Percentiles rank a stretch among this genome's conserved stretches.
phyloP scores from a whole-genome alignment of 2,113 vertebrate genomes.

The Promerops cafer region DNA sequence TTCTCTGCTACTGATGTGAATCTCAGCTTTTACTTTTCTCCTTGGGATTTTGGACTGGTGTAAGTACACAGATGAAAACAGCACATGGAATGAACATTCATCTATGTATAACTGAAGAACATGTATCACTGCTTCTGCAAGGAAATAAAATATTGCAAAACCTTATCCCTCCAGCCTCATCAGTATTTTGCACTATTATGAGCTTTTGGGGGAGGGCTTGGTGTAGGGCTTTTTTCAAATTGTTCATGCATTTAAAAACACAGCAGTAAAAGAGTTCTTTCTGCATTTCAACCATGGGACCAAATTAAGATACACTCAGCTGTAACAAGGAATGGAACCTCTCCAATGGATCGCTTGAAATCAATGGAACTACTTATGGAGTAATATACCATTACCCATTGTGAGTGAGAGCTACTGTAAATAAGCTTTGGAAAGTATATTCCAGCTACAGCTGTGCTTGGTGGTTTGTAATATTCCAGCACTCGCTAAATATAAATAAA shows the following conservation, averaged over 20 bases:
- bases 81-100: not conserved
- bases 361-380: conserved; percentile 1
- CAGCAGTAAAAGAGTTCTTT: not conserved
- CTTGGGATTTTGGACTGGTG: not conserved
- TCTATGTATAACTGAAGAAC: not conserved
- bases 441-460: not conserved
- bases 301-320: not conserved
- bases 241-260: not conserved
- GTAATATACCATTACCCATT: not conserved
- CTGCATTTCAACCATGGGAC: not conserved
- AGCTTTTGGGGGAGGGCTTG: not conserved
- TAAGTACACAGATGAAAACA: not conserved
- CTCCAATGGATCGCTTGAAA: not conserved
- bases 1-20: conserved; percentile 38
- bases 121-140: not conserved
- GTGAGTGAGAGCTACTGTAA: conserved; percentile 2
- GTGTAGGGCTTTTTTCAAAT: not conserved
- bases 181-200: not conserved
- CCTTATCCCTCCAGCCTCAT: not conserved
- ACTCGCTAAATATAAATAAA: conserved; percentile 36
- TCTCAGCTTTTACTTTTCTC: conserved; percentile 24
- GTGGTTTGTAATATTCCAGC: not conserved
- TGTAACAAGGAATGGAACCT: not conserved
- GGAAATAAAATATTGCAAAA: not conserved
- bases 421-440: conserved; percentile 7